These are phyloP conservation scores for Miniopterus natalensis DNA, from an alignment of 2,113 vertebrate genomes.

Conservation along the genomic window DNA sequence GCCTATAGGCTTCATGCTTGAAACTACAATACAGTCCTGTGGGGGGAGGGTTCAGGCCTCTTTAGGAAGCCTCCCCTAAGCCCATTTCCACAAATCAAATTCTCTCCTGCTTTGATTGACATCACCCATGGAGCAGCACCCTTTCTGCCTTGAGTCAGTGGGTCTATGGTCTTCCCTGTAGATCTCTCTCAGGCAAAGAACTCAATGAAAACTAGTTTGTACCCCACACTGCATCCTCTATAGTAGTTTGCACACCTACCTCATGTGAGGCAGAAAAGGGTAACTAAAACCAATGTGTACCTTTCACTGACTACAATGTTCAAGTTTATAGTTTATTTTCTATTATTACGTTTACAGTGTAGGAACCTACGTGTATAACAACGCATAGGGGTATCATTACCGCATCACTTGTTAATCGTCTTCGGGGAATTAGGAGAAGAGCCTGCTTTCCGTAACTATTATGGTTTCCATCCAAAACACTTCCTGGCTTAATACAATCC, in stretches of 20 bases:
- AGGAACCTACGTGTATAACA: background rate
- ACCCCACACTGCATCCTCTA: background rate
- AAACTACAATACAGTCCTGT: background rate
- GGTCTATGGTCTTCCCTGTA: background rate
- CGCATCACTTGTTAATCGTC: background rate
- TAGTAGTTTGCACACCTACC: background rate
- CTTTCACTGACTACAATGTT: background rate
- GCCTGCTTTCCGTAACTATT: background rate
- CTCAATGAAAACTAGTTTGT: background rate
- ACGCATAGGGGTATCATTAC: background rate
- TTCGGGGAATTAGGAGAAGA: background rate
- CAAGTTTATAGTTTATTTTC: background rate
- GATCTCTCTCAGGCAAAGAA: background rate
- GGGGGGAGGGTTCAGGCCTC: background rate
- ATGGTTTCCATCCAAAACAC: slow-evolving; percentile 11
- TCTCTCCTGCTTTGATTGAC: slow-evolving; percentile 7
- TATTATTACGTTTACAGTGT: background rate
- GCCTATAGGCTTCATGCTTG: background rate
- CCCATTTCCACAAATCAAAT: background rate
- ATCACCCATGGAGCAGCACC: background rate
- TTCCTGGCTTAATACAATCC: background rate
- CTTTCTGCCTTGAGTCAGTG: background rate
- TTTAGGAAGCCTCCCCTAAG: background rate
- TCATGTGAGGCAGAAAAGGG: background rate
- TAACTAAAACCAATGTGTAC: background rate